Evolutionary conservation across 92 coral and sea anemone genomes (phyloP).

Genomic region (Metridium senile): DNA sequence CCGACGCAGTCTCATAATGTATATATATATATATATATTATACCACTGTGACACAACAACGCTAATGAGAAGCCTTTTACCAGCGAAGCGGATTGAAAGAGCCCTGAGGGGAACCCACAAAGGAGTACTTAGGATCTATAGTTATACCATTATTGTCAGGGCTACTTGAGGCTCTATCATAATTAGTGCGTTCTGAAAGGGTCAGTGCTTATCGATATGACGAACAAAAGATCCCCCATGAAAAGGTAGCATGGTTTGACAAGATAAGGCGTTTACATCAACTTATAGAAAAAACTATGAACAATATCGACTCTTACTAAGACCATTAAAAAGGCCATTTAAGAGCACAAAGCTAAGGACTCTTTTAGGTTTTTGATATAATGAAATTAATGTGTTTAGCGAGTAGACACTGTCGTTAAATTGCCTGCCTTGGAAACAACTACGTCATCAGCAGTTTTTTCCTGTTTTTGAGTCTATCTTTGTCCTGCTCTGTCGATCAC

Average conservation of each 20-base stretch:
- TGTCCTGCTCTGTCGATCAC: no score
- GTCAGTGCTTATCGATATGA: slow-evolving; percentile 10
- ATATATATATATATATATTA: slow-evolving; percentile 26
- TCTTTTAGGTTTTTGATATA: background rate
- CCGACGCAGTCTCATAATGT: slow-evolving; percentile 27
- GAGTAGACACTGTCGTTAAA: background rate
- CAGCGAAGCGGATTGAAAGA: slow-evolving; percentile 20
- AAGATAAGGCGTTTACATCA: slow-evolving; percentile 22
- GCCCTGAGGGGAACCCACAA: slow-evolving; percentile 18
- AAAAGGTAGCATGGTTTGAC: slow-evolving; percentile 28
- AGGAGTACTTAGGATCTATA: background rate
- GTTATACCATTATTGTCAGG: slow-evolving; percentile 8
- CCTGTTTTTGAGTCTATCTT: no score
- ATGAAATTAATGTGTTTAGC: slow-evolving; percentile 5
- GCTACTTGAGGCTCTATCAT: slow-evolving; percentile 8
- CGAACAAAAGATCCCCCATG: slow-evolving; percentile 13
- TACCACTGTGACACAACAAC: slow-evolving; percentile 8
- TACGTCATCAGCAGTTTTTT: slow-evolving; percentile 11
- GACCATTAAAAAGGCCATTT: slow-evolving; percentile 5
- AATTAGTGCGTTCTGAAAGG: slow-evolving; percentile 25
- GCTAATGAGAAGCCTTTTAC: slow-evolving; percentile 22
- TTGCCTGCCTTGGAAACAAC: background rate
- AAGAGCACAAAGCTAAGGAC: background rate
- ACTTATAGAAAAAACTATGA: background rate
- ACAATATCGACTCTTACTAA: slow-evolving; percentile 1